A percentile compares a stretch with the other conserved stretches of the same genome.
Evolutionary conservation across 2,113 vertebrate genomes (phyloP).

Genomic region (Oreotragus oreotragus): DNA sequence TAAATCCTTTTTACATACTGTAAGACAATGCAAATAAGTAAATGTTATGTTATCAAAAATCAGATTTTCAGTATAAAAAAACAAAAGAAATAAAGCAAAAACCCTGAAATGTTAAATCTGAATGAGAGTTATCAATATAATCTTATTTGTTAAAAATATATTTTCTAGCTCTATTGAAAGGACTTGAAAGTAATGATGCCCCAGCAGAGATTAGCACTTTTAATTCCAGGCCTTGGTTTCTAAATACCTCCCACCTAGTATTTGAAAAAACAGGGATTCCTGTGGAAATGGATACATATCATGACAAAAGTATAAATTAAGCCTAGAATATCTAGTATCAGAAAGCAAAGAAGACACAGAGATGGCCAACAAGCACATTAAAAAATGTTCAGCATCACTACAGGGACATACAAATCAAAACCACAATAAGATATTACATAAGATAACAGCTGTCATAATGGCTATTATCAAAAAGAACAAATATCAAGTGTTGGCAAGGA

Average conservation of each 20-base stretch:
- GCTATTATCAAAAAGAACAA: neutral
- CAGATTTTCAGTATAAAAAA: neutral
- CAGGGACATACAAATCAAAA: neutral
- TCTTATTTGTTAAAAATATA: neutral
- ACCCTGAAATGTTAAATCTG: neutral
- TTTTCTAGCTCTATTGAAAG: neutral
- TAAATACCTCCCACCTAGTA: neutral
- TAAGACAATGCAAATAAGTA: neutral
- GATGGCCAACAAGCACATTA: neutral
- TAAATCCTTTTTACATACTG: neutral
- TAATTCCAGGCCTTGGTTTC: neutral
- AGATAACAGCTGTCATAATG: neutral
- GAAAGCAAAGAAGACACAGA: neutral
- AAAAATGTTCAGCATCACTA: neutral
- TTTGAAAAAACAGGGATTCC: neutral
- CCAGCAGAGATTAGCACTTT: neutral
- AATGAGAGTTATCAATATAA: neutral
- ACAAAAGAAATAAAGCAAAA: neutral
- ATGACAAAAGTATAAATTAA: neutral
- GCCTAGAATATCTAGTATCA: neutral
- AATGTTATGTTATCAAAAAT: neutral
- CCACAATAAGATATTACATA: neutral
- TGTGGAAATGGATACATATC: neutral
- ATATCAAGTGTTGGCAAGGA: neutral
- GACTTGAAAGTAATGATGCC: neutral